A percentile compares a stretch with the other conserved stretches of the same genome.
phyloP scores from a whole-genome alignment of 2,113 vertebrate species.

The Tupaia chinensis region DNA sequence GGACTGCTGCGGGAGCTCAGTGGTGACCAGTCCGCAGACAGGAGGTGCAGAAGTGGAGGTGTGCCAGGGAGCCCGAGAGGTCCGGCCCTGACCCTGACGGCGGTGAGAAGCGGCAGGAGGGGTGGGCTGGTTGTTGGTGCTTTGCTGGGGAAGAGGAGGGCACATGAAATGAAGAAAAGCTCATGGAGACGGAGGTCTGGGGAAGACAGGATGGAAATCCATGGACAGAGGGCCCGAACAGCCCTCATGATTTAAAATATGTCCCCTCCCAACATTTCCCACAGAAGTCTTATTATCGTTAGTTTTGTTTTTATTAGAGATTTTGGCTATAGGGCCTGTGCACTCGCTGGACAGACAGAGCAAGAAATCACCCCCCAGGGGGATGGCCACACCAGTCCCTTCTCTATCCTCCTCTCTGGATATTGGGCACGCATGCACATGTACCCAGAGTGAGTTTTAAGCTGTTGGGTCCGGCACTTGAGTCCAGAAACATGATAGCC shows the following conservation, averaged over 20 bases:
- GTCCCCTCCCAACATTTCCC: background rate
- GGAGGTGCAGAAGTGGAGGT: background rate
- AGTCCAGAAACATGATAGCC: too few species aligned
- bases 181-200: background rate
- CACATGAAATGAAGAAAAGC: background rate
- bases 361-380: too few species aligned
- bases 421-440: too few species aligned
- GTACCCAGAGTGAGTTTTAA: too few species aligned
- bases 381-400: too few species aligned
- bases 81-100: background rate
- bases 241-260: background rate
- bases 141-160: background rate
- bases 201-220: background rate
- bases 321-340: too few species aligned
- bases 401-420: too few species aligned
- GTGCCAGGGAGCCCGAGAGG: background rate
- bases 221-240: accelerated
- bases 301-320: too few species aligned
- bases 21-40: background rate
- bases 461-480: too few species aligned
- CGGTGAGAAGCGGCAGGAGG: accelerated
- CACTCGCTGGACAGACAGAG: too few species aligned
- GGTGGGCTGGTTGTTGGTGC: background rate
- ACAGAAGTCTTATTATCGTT: accelerated
- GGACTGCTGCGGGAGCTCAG: background rate